Conservation (phyloP, 1,140 invertebrate genomes). For the Drosophila arizonae region DNA sequence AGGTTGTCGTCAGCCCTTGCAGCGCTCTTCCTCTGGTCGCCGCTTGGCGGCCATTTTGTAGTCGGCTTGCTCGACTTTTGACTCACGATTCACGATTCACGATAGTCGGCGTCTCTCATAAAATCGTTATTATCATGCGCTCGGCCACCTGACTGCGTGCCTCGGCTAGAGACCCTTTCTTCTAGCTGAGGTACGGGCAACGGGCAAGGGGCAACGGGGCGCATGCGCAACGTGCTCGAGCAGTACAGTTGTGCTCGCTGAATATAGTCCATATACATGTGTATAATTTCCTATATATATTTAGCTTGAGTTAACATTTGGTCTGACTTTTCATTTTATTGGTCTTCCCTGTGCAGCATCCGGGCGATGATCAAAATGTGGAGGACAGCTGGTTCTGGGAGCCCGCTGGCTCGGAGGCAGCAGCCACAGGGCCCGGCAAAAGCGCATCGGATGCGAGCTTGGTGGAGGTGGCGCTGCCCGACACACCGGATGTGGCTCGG, state of each 20-base stretch:
- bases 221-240: slow-evolving; percentile 2
- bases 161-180: too few relatives aligned
- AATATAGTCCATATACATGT: too few relatives aligned
- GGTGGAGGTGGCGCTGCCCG: slow-evolving; percentile 55
- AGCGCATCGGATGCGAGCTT: slow-evolving; percentile 19
- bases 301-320: too few relatives aligned
- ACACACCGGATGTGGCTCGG: slow-evolving; percentile 76
- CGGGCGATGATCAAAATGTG: slow-evolving; percentile 60
- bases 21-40: slow-evolving; percentile 3
- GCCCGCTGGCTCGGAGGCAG: slow-evolving; percentile 65
- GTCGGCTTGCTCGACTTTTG: neutral
- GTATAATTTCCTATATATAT: too few relatives aligned
- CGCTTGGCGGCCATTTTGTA: slow-evolving; percentile 58
- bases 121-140: slow-evolving; percentile 18
- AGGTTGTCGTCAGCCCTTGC: neutral
- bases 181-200: too few relatives aligned
- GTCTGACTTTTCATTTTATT: too few relatives aligned
- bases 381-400: slow-evolving; percentile 86
- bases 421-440: neutral
- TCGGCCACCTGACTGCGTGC: slow-evolving; percentile 8
- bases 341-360: slow-evolving; percentile 32
- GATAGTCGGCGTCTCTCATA: slow-evolving; percentile 58
- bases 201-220: neutral
- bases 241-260: neutral
- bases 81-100: neutral